Base-by-base conservation (phyloP, 1,140 invertebrate genomes). In the Asbolus verrucosus region DNA sequence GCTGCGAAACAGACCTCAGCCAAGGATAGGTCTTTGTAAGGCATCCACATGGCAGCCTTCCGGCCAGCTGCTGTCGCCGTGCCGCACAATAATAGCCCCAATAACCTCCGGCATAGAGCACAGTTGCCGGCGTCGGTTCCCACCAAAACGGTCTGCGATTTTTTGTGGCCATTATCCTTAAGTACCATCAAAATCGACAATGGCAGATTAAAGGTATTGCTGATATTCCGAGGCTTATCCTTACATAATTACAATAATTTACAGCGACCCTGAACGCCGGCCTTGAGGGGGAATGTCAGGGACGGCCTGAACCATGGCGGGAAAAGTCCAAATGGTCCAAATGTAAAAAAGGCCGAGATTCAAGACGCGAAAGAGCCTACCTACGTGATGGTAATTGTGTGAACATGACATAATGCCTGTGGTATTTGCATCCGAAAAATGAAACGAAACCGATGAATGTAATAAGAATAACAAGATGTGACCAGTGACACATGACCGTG, bases 31-130 rank as follows among this genome's bases (percentile, higher is more conserved):
- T 71, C 74, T 72, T 75, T 75, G 69, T 75, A 43, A 62, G 30
- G 65, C 46, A 54, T 63, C 70, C 73, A 72, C 71, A 74, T 74
- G 73, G 71, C 67, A 46, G 67, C 59, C 73, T 75, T 76, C 75
- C 73, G 73, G 73, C 75, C 73, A 75, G 74, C 74, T 76, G 75
- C 70, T 67, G 69, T 43, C 62, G 14, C 62, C 19, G 50, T 38
- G 54, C 59, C 54, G 50, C 33, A 18, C 72, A 66, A 71, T 65
- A 24, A 65, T 71, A 59, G 65, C 62, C 67, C 38, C 65, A 70
- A 63, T 43, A 61, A 69, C 60, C 31, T 54, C 19, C 60, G 9
- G 8, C 18, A 21, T 27, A 36, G 33, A n/a, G 33, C 6, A 36
- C 5, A 11, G 38, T 15, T n/a, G n/a, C n/a, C n/a, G n/a, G n/a